A percentile compares a stretch with the other conserved stretches of the same genome.
These are phyloP conservation scores for Drosophila pachea DNA, from an alignment of 1,140 invertebrate species.

Conservation along the genomic window DNA sequence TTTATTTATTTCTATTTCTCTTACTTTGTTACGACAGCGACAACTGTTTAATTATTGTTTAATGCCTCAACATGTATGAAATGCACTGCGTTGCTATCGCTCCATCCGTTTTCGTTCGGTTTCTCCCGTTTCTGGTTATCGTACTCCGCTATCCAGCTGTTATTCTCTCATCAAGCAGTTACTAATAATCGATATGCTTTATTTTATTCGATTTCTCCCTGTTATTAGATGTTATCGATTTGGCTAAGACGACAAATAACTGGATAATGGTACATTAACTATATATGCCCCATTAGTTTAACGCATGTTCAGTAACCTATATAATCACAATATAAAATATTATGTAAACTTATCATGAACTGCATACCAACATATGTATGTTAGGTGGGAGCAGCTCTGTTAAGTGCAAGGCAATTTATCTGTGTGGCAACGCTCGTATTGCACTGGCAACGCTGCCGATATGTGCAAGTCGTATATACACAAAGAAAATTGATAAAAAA, in stretches of 20 bases:
- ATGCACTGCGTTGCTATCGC: constrained; percentile 49
- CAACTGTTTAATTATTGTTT: constrained; percentile 41
- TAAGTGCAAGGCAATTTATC: constrained; percentile 12
- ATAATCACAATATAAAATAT: too few species aligned
- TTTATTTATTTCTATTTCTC: constrained; percentile 19
- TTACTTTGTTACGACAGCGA: constrained; percentile 36
- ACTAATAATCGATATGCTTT: constrained; percentile 3
- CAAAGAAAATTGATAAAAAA: constrained; percentile 63
- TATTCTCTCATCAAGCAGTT: constrained; percentile 8
- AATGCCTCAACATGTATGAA: constrained; percentile 41
- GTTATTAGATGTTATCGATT: too few species aligned
- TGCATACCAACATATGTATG: not conserved
- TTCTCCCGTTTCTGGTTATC: constrained; percentile 30
- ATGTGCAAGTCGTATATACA: constrained; percentile 62
- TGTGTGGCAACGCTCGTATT: constrained; percentile 33
- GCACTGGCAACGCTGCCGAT: constrained; percentile 48
- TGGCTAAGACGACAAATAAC: too few species aligned
- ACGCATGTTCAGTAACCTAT: too few species aligned
- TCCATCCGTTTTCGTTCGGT: constrained; percentile 41
- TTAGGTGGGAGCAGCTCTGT: constrained; percentile 11
- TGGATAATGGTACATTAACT: too few species aligned
- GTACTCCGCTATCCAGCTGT: constrained; percentile 36
- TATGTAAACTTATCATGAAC: not conserved
- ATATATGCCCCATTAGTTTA: too few species aligned
- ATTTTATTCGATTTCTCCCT: too few species aligned